Conservation (phyloP, 2,888 invertebrate genomes). For the Sepioteuthis lessoniana region DNA sequence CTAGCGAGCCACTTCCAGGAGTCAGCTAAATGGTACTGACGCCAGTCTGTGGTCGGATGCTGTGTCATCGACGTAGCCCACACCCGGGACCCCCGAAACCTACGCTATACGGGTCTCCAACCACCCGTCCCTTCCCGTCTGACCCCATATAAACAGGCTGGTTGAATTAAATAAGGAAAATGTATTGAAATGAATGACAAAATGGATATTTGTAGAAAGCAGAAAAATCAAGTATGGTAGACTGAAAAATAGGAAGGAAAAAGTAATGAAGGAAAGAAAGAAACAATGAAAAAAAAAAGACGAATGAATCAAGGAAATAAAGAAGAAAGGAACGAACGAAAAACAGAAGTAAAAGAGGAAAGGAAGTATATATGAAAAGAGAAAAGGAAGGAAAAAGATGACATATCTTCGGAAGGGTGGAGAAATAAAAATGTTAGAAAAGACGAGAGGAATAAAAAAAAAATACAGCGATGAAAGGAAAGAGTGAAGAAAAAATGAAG, state of each 20-base stretch:
- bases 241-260: neutral
- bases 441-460: no score
- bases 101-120: neutral
- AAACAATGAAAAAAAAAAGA: neutral
- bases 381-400: neutral
- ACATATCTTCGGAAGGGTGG: no score
- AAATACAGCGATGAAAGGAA: no score
- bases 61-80: neutral
- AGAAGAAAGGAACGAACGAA: neutral
- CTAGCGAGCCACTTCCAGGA: neutral
- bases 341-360: neutral
- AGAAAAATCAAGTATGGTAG: no score
- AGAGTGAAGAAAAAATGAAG: no score
- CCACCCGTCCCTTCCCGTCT: neutral
- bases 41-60: constrained; percentile 33
- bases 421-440: no score
- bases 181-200: neutral
- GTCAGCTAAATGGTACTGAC: constrained; percentile 33
- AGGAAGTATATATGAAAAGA: neutral
- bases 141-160: neutral
- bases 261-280: neutral
- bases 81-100: neutral
- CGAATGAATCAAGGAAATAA: neutral
- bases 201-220: neutral
- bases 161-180: neutral